Base-by-base conservation (phyloP, 2,113 vertebrate genomes). In the Turdus rufiventris region DNA sequence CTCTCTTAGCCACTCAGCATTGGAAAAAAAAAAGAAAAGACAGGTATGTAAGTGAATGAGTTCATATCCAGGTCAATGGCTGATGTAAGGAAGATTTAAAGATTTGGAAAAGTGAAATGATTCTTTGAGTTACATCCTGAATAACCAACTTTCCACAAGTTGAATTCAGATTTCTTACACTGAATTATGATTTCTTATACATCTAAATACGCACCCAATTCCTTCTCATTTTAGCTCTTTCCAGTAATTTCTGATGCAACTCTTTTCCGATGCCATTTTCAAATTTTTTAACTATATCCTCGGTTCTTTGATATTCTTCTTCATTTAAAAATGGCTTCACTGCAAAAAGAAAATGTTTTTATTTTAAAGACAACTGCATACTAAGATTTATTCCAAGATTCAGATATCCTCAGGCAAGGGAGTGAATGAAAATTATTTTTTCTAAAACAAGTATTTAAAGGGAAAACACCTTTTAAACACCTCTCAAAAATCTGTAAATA, bases 251-350 rank as follows among this genome's bases (percentile, higher is more conserved):
- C 90, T 98, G 98, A 29, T 99, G 99, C 63, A 99, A 97, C 77
- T 98, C 98, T 95, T 97, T 93, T 56, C 99, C 99, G 77, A 99
- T 94, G 29, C 99, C 99, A 87, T 97, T 97, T 97, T 98, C 97
- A 98, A 99, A 99, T 23, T 82, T 97, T 96, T 97, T 98, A 77
- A 99, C 99, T 90, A 98, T 98, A 62, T 97, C 95, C 42, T 96
- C 80, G 2, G 99, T 99, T 89, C 96, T 97, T 90, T 97, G 91
- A 96, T 98, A 99, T 90, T 99, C 98, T 65, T 98, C 93, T 81
- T 99, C 92, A 78, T 97, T 98, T 78, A 99, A 97, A 97, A 99
- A 99, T 4, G 99, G 99, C 36, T 96, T 98, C 92, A 99, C 99
- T 99, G 88, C 61, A 96, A 95, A 95, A 95, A 91, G 61, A 31